Evolutionary conservation across 2,797 vertebrate species (phyloP), one percentile per base, ranked within the genome.

Genomic region (Australoheros facetus): DNA sequence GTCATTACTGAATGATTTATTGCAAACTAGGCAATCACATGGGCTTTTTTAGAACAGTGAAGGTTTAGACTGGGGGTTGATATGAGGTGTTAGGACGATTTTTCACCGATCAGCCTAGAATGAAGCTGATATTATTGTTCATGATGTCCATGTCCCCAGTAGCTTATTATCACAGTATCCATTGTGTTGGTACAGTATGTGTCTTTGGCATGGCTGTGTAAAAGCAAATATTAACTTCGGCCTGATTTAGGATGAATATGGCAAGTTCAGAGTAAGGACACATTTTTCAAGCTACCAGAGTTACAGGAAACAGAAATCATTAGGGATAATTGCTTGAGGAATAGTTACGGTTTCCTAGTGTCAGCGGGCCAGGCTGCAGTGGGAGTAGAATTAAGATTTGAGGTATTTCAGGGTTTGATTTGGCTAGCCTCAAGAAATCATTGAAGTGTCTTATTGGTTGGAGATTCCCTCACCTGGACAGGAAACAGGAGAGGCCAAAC

Each of bases 1-100:
- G 80, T 85, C 30, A 51, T 39, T 69, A 85, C 80, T 86, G 87
- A 80, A 90, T 92, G 87, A 91, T 92, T 89, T 83, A 93, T 91
- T 79, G 58, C 81, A 53, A 78, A 77, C 6, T 1, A 58, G 78
- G 58, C 81, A 53, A 85, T 81, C 69, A 75, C 34, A 78, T 78
- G 30, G 66, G 62, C 21, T 87, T 77, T 87, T 86, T 80, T 75
- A 82, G 58, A n/a, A 26, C 66, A 74, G 42, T 48, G 56, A 83
- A 23, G 28, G 60, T 64, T 56, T 26, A 56, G 64, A 81, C 2
- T 69, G 71, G 79, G 69, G 60, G 56, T 53, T 69, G 78, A 37
- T 51, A 79, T 72, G n/a, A 75, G 56, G 66, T 70, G 34, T 51
- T 42, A 32, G 66, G 48, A 82, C 78, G 74, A 56, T 85, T 75